Conservation (phyloP, 2,797 vertebrate genomes). For the Schizothorax lantsangensis region DNA sequence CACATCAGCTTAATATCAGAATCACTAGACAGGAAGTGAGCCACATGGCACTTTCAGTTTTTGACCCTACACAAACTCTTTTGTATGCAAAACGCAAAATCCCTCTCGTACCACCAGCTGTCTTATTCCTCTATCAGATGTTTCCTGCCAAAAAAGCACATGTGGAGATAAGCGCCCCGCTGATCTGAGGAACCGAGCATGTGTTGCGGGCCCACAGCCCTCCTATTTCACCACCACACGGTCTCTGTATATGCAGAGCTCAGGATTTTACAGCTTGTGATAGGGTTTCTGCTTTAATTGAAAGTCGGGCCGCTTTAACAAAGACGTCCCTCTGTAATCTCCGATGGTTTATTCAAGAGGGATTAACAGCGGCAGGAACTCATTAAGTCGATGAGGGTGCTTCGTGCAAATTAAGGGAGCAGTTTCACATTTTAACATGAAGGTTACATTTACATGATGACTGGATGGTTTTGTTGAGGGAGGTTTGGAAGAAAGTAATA, state of each 20-base stretch:
- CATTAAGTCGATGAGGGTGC: conserved; percentile 44
- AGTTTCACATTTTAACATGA: conserved; percentile 40
- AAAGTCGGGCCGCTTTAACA: conserved; percentile 69
- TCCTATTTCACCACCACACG: neutral
- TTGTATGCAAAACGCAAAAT: neutral
- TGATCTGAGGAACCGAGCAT: conserved; percentile 12
- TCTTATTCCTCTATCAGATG: conserved; percentile 26
- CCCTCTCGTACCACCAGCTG: conserved; percentile 21
- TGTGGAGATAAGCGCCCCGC: neutral
- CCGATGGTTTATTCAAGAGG: conserved; percentile 69
- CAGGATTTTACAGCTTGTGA: conserved; percentile 57
- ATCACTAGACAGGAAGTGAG: conserved; percentile 14
- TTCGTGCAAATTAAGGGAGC: conserved; percentile 32
- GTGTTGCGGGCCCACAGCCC: conserved; percentile 17
- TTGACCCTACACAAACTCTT: conserved; percentile 15
- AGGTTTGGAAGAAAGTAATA: neutral
- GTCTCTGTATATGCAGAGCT: neutral
- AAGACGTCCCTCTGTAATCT: conserved; percentile 66
- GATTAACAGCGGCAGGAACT: conserved; percentile 68
- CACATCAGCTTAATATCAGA: neutral
- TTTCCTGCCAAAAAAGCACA: neutral
- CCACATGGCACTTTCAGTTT: neutral
- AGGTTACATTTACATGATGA: conserved; percentile 37
- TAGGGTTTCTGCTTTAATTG: conserved; percentile 72
- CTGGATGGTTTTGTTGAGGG: neutral